Percentiles rank a stretch among this genome's conserved stretches.
phyloP scores from a whole-genome alignment of 2,888 invertebrate genomes.

The Gryllus longicercus region DNA sequence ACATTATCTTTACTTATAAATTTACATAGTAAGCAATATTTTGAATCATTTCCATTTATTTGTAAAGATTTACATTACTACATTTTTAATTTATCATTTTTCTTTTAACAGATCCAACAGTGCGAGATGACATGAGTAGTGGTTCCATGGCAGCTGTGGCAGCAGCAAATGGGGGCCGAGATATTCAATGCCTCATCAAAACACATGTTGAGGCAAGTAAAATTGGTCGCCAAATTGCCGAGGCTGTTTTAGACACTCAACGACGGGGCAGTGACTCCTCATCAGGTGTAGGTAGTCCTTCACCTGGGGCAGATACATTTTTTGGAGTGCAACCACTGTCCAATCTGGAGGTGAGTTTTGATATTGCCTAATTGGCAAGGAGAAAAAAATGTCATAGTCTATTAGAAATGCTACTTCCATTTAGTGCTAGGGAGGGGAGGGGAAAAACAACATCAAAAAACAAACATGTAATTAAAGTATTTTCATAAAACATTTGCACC shows the following conservation, averaged over 20 bases:
- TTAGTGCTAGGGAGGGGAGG: no score
- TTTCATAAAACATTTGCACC: no score
- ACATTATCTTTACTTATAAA: no score
- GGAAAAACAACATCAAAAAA: no score
- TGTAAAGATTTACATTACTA: no score
- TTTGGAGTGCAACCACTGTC: slow-evolving; percentile 37
- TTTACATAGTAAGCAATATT: no score
- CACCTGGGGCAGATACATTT: slow-evolving; percentile 45
- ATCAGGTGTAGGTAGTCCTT: slow-evolving; percentile 49
- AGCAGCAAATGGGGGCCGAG: slow-evolving; percentile 43
- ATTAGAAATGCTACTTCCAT: no score
- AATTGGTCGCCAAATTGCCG: slow-evolving; percentile 80
- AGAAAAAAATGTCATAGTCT: no score
- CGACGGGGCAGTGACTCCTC: slow-evolving; percentile 54
- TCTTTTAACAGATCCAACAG: slow-evolving; percentile 11
- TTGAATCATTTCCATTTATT: no score
- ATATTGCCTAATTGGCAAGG: no score
- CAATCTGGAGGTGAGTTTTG: slow-evolving; percentile 26
- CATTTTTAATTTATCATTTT: neutral
- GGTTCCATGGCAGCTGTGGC: neutral
- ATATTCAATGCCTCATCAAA: slow-evolving; percentile 67
- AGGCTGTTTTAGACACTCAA: slow-evolving; percentile 65
- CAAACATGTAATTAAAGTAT: no score
- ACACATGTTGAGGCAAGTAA: slow-evolving; percentile 78
- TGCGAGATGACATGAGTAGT: neutral